Evolutionary conservation across 2,888 invertebrate genomes (phyloP).

Genomic region (Drosophila siamana): DNA sequence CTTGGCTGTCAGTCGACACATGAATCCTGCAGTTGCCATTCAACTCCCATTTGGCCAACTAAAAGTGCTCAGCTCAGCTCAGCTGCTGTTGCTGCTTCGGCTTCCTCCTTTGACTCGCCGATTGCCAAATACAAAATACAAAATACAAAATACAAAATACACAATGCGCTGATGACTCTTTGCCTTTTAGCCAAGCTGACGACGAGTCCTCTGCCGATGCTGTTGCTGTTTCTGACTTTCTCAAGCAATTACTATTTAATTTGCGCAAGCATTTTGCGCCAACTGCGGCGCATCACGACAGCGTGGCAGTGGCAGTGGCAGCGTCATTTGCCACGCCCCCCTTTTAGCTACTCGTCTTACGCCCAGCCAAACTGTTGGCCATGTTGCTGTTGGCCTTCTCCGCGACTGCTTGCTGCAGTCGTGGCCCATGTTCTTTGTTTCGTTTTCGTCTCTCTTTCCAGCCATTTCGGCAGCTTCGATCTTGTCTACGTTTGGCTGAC

Average conservation of each 20-base stretch:
- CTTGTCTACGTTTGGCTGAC: slow-evolving; percentile 49
- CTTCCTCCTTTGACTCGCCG: slow-evolving; percentile 4
- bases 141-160: slow-evolving; percentile 8
- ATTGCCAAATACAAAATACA: slow-evolving; percentile 2
- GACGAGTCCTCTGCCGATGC: background rate
- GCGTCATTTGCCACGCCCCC: slow-evolving; percentile 56
- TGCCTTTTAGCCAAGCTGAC: slow-evolving; percentile 57
- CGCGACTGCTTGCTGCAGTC: too few species aligned
- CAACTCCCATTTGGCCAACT: too few species aligned
- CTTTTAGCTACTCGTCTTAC: slow-evolving; percentile 57
- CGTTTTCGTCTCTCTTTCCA: background rate
- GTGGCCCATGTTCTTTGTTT: slow-evolving; percentile 11
- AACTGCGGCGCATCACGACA: slow-evolving; percentile 49
- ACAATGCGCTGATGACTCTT: slow-evolving; percentile 61
- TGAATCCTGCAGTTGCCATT: too few species aligned
- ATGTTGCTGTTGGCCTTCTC: slow-evolving; percentile 5
- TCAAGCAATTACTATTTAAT: slow-evolving; percentile 80
- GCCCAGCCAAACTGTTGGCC: slow-evolving; percentile 17
- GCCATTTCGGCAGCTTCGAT: slow-evolving; percentile 37
- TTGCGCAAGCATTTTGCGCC: slow-evolving; percentile 73
- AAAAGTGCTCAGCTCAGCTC: slow-evolving; percentile 2
- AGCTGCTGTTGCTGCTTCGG: background rate
- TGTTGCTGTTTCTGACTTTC: slow-evolving; percentile 59
- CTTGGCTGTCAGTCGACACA: too few species aligned
- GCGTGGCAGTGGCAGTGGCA: slow-evolving; percentile 13